Evolutionary conservation across 2,797 vertebrate species (phyloP).

Genomic region (Chloroceryle inda): DNA sequence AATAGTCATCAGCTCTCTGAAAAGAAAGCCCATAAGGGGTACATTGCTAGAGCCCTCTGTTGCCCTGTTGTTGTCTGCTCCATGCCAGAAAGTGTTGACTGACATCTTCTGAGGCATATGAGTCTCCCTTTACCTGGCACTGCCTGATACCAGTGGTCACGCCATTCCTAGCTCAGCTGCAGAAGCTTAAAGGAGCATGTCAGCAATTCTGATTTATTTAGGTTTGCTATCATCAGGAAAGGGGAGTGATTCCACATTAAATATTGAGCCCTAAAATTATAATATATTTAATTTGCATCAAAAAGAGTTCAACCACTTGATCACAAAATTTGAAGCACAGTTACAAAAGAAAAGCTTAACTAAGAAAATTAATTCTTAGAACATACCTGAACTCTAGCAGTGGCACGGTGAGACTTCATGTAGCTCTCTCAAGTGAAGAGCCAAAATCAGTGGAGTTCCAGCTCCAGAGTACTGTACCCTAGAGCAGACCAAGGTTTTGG

Average conservation of each 20-base stretch:
- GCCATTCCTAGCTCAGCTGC: neutral
- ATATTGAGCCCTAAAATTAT: neutral
- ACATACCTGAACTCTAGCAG: neutral
- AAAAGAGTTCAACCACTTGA: neutral
- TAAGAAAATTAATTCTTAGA: neutral
- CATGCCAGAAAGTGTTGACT: neutral
- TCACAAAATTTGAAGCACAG: neutral
- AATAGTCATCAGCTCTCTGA: neutral
- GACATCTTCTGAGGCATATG: neutral
- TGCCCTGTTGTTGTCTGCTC: neutral
- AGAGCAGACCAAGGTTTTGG: neutral
- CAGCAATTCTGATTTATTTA: conserved; percentile 3
- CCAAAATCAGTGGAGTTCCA: neutral
- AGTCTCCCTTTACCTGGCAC: neutral
- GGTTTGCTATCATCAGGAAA: neutral
- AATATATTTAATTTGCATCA: neutral
- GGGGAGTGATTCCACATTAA: neutral
- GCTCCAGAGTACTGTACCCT: neutral
- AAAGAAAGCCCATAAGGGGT: neutral
- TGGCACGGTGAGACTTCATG: neutral
- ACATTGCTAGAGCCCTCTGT: neutral
- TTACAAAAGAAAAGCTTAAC: neutral
- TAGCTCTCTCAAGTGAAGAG: neutral
- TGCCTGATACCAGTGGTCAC: neutral
- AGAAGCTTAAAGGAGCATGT: neutral